Conservation (phyloP, 2,113 vertebrate genomes). For the Spermophilus dauricus region DNA sequence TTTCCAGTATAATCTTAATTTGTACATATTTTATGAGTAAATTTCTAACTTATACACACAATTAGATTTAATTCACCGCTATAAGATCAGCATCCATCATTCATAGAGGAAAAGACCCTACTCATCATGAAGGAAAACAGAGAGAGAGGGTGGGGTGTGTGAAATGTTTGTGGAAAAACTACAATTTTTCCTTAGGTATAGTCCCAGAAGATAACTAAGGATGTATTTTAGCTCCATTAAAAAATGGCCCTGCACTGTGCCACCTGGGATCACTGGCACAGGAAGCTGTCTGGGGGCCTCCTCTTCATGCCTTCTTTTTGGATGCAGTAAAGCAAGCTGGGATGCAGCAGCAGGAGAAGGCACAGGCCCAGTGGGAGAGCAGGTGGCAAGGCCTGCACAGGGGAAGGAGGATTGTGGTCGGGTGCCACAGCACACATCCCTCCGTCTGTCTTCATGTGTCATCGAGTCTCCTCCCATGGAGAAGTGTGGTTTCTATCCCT, state of each 20-base stretch:
- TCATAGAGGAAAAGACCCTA: neutral
- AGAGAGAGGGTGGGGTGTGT: neutral
- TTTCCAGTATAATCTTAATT: neutral
- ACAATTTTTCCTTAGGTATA: neutral
- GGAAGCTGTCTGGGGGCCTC: constrained; percentile 58
- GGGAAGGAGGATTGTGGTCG: neutral
- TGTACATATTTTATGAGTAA: neutral
- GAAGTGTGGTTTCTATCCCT: neutral
- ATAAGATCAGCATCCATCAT: neutral
- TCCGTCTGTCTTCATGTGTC: rapidly evolving
- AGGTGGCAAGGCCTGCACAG: neutral
- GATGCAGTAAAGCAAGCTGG: constrained; percentile 7
- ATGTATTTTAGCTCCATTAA: neutral
- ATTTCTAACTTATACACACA: neutral
- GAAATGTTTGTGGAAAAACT: neutral
- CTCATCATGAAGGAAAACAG: neutral
- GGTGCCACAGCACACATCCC: constrained; percentile 79
- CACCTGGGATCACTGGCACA: constrained; percentile 36
- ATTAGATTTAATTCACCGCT: neutral
- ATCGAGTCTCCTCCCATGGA: neutral
- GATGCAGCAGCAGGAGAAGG: neutral
- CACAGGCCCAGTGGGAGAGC: neutral
- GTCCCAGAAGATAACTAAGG: neutral
- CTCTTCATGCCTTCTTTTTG: constrained; percentile 60
- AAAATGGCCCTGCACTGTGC: neutral